Conservation (phyloP, 2,113 vertebrate species). For the Pipra filicauda region DNA sequence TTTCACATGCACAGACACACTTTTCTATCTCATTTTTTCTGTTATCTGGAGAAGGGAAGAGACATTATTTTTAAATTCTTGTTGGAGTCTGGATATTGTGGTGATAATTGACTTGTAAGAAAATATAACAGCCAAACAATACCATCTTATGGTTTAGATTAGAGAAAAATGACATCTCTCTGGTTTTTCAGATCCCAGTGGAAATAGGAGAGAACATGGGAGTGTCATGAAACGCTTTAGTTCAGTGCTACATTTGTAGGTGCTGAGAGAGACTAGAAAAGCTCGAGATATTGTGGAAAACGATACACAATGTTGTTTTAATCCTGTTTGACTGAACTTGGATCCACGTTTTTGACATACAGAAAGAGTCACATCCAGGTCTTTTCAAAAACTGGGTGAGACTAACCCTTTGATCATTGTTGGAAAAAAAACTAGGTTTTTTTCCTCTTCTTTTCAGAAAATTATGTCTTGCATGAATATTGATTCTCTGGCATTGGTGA, state of each 20-base stretch:
- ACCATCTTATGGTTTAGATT: not conserved
- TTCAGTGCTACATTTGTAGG: not conserved
- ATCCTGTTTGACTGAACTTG: not conserved
- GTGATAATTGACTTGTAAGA: not conserved
- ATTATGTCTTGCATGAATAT: slow-evolving; percentile 39
- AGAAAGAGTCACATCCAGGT: not conserved
- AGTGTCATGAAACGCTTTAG: not conserved
- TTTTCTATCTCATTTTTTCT: not conserved
- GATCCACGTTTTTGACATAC: not conserved
- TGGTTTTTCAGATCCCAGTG: not conserved
- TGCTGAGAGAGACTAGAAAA: not conserved
- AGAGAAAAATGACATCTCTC: not conserved
- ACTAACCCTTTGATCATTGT: not conserved
- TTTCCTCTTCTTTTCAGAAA: not conserved
- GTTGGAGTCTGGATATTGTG: not conserved
- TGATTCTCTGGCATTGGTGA: slow-evolving; percentile 14
- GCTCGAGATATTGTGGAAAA: not conserved
- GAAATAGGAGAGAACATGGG: not conserved
- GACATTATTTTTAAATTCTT: not conserved
- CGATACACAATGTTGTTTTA: not conserved
- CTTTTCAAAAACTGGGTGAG: not conserved
- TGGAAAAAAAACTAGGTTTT: not conserved
- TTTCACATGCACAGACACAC: not conserved
- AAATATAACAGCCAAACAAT: not conserved
- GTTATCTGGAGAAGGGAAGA: not conserved